A percentile compares a stretch with the other conserved stretches of the same genome.
phyloP scores from a whole-genome alignment of 1,140 invertebrate genomes.

The Drosophila obscura region DNA sequence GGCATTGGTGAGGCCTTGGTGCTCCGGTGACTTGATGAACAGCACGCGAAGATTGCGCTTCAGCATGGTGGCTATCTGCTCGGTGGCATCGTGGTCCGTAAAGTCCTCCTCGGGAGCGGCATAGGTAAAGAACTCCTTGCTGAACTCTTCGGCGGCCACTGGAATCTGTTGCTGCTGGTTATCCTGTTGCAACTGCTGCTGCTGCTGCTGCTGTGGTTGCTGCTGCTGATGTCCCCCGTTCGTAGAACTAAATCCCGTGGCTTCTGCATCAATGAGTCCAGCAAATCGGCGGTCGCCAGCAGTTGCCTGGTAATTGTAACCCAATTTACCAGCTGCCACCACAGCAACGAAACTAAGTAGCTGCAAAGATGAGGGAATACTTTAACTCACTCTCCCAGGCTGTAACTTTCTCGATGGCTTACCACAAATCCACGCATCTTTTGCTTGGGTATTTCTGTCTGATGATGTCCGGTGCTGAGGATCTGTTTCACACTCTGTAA shows the following conservation, averaged over 20 bases:
- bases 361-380: conserved; percentile 25
- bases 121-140: conserved; percentile 71
- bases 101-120: conserved; percentile 70
- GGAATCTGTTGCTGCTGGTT: conserved; percentile 18
- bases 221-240: conserved; percentile 13
- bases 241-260: conserved; percentile 63
- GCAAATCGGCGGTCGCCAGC: conserved; percentile 61
- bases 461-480: conserved; percentile 26
- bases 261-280: conserved; percentile 67
- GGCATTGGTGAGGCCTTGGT: conserved; percentile 68
- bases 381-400: neutral
- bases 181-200: conserved; percentile 12
- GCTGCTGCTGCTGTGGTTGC: conserved; percentile 1
- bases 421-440: conserved; percentile 75
- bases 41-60: conserved; percentile 70
- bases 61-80: conserved; percentile 59
- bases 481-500: conserved; percentile 43
- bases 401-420: conserved; percentile 28
- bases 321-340: conserved; percentile 56
- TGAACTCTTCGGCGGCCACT: conserved; percentile 58
- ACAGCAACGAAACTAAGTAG: conserved; percentile 49
- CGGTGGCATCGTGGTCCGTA: conserved; percentile 52
- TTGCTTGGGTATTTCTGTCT: conserved; percentile 8
- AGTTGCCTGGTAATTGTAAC: conserved; percentile 62
- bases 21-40: conserved; percentile 73